A percentile compares a stretch with the other conserved stretches of the same genome.
These are phyloP conservation scores for Suricata suricatta DNA, from an alignment of 2,113 vertebrate genomes.

Conservation along the genomic window DNA sequence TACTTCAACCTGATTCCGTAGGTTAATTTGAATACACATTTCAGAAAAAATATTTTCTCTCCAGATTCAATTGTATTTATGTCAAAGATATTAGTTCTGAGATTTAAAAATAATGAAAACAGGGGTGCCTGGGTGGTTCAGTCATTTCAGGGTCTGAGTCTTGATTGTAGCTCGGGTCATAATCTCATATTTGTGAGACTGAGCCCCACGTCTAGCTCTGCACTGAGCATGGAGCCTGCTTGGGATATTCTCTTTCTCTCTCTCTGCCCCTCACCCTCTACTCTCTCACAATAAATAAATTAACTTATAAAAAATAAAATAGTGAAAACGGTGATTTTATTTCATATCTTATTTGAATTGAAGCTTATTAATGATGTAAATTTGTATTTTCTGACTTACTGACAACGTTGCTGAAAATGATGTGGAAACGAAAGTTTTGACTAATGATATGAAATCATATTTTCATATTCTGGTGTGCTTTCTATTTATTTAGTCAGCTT, in stretches of 20 bases:
- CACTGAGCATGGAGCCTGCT: too few relatives aligned
- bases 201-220: too few relatives aligned
- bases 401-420: not conserved
- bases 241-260: too few relatives aligned
- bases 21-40: conserved; percentile 10
- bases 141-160: too few relatives aligned
- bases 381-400: conserved; percentile 16
- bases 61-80: not conserved
- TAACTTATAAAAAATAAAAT: not conserved
- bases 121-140: too few relatives aligned
- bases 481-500: not conserved
- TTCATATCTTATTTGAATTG: not conserved
- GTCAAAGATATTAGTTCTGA: not conserved
- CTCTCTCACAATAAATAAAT: too few relatives aligned
- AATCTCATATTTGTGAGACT: too few relatives aligned
- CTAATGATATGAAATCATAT: not conserved
- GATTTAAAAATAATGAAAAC: not conserved
- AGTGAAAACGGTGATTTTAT: not conserved
- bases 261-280: too few relatives aligned
- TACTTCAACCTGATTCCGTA: not conserved
- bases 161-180: too few relatives aligned
- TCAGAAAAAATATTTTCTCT: not conserved
- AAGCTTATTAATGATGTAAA: not conserved
- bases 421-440: not conserved
- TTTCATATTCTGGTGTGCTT: not conserved